phyloP scores from a whole-genome alignment of 2,113 vertebrate species.

The Megaceryle maxima region DNA sequence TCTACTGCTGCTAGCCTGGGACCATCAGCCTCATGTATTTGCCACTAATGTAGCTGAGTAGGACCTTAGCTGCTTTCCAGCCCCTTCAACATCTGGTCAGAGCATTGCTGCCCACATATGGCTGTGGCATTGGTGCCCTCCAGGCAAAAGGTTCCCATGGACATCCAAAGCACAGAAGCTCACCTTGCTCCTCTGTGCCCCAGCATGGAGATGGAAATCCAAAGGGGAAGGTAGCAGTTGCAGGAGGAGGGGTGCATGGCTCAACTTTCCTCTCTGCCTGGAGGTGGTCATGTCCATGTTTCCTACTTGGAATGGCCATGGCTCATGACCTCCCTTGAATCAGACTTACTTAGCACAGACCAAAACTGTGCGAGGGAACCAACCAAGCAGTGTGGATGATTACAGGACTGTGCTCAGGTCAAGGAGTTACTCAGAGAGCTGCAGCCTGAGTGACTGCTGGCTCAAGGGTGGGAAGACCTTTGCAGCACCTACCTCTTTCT shows the following conservation, averaged over 20 bases:
- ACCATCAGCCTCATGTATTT: neutral
- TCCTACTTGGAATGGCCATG: neutral
- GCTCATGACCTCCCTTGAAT: neutral
- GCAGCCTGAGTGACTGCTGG: neutral
- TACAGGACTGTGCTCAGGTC: neutral
- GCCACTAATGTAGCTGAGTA: neutral
- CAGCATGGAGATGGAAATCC: neutral
- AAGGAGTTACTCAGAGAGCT: neutral
- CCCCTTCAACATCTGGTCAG: neutral
- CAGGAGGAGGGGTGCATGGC: neutral
- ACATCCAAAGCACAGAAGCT: neutral
- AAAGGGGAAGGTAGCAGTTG: neutral
- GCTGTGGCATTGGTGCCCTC: neutral
- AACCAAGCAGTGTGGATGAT: rapidly evolving
- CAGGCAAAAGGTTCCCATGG: neutral
- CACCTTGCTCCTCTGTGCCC: neutral
- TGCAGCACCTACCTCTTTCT: neutral
- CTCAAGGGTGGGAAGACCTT: neutral
- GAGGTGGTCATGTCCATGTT: neutral
- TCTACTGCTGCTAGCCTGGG: neutral
- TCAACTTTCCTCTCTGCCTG: neutral
- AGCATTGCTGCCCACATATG: no score
- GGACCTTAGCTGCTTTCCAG: neutral
- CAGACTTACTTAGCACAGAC: neutral
- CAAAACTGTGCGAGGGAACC: neutral